A percentile compares a stretch with the other conserved stretches of the same genome.
Conservation (phyloP, 1,140 invertebrate species). For the Euschistus heros region DNA sequence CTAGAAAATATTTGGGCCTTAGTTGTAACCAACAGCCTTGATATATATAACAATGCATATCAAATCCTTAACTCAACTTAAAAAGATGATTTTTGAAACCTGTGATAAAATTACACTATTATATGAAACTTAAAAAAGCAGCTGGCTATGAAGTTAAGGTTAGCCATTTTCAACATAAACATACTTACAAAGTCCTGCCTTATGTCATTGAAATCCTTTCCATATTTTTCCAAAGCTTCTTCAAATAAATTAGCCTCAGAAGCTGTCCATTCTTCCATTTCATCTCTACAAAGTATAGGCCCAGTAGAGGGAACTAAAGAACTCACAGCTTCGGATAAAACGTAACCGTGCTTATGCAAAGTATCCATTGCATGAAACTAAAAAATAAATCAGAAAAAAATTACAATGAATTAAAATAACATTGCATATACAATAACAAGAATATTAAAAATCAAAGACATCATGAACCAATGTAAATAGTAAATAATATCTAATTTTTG, state of each 20-base stretch:
- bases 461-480: not conserved
- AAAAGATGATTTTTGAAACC: too few species aligned
- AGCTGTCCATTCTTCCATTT: constrained; percentile 99
- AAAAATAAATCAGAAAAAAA: constrained; percentile 26
- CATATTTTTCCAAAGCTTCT: constrained; percentile 97
- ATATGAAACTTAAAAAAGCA: too few species aligned
- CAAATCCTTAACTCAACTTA: too few species aligned
- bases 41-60: too few species aligned
- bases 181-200: constrained; percentile 89
- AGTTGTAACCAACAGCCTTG: too few species aligned
- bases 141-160: constrained; percentile 15
- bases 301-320: constrained; percentile 90
- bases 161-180: not conserved
- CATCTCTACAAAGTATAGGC: constrained; percentile 93
- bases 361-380: constrained; percentile 98
- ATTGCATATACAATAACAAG: not conserved
- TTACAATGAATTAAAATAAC: not conserved
- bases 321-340: constrained; percentile 80
- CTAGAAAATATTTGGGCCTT: too few species aligned
- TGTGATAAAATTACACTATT: too few species aligned
- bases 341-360: constrained; percentile 86
- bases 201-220: constrained; percentile 99
- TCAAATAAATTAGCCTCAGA: constrained; percentile 99
- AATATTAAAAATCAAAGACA: constrained; percentile 10
- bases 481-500: too few species aligned